These are phyloP conservation scores for Tenthredo amoena DNA, from an alignment of 2,888 invertebrate species.

Conservation along the genomic window DNA sequence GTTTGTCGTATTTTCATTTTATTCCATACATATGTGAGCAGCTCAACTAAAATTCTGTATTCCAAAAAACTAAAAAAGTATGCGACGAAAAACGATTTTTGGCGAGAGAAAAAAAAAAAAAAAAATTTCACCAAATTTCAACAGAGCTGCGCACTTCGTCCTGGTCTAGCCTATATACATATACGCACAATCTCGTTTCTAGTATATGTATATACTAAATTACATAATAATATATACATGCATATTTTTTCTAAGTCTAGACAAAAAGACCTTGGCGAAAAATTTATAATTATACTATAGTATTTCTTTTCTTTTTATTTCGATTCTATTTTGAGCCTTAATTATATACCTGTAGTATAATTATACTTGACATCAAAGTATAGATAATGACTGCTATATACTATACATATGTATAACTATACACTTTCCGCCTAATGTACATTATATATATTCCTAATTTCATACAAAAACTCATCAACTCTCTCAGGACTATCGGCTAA, in stretches of 20 bases:
- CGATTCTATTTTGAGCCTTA: not conserved
- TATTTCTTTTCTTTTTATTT: not conserved
- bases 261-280: not conserved
- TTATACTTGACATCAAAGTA: not conserved
- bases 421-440: not conserved
- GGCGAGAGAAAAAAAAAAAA: too few relatives aligned
- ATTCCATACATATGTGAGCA: too few relatives aligned
- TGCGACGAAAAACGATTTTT: too few relatives aligned
- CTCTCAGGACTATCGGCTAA: not conserved
- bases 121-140: too few relatives aligned
- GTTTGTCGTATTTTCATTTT: not conserved
- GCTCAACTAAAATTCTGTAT: too few relatives aligned
- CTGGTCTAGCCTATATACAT: too few relatives aligned
- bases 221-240: too few relatives aligned
- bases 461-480: not conserved
- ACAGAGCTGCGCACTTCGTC: too few relatives aligned
- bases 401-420: not conserved
- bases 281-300: not conserved
- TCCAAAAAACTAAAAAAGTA: too few relatives aligned
- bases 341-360: not conserved
- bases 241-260: not conserved
- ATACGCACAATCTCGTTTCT: too few relatives aligned
- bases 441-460: not conserved
- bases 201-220: too few relatives aligned
- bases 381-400: not conserved